Conservation (phyloP, 2,797 vertebrate genomes). For the Helicolenus hilgendorfi region DNA sequence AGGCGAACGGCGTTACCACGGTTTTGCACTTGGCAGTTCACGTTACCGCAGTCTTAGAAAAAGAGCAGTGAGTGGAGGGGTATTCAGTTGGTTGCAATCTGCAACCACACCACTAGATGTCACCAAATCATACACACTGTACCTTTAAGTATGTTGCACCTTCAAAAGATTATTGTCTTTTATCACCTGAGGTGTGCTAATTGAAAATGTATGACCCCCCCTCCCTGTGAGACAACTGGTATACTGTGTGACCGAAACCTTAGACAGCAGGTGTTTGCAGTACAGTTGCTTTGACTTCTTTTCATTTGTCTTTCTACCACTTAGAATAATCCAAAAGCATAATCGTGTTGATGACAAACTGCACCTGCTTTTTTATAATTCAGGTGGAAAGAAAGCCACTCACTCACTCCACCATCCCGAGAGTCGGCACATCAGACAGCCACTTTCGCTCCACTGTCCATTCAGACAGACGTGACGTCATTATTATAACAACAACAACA, state of each 20-base stretch:
- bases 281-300: background rate
- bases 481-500: constrained; percentile 41
- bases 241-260: background rate
- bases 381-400: background rate
- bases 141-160: background rate
- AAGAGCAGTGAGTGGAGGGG: no score
- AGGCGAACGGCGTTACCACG: no score
- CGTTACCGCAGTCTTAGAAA: no score
- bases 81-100: no score
- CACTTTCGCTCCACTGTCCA: constrained; percentile 18
- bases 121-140: no score
- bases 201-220: background rate
- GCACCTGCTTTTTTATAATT: background rate
- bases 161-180: background rate
- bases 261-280: background rate
- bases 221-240: background rate
- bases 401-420: background rate
- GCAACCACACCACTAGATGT: no score
- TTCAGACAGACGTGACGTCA: constrained; percentile 55
- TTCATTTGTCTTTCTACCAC: background rate
- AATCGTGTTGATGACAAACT: background rate
- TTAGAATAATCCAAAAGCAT: background rate
- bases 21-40: no score
- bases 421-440: background rate
- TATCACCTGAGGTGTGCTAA: background rate